Percentiles rank a stretch among this genome's conserved stretches.
Conservation (phyloP, 1,140 invertebrate species). For the Drosophila watanabei region DNA sequence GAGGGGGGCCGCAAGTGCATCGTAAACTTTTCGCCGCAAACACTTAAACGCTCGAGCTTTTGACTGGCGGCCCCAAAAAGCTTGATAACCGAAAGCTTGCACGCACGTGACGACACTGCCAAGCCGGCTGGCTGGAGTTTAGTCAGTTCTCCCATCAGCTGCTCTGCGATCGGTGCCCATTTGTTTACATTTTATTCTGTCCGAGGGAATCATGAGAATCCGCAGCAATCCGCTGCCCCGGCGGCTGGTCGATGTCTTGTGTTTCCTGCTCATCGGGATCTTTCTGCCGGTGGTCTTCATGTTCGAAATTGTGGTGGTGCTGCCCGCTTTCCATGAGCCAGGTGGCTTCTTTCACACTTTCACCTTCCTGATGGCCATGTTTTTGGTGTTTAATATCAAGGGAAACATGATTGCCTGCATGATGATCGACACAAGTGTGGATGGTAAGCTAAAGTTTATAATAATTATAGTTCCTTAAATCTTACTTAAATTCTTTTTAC, state of each 20-base stretch:
- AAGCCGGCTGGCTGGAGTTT: slow-evolving; percentile 17
- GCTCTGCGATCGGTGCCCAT: slow-evolving; percentile 11
- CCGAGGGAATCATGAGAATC: slow-evolving; percentile 38
- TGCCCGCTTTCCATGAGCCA: slow-evolving; percentile 87
- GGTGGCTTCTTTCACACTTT: slow-evolving; percentile 72
- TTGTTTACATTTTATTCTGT: slow-evolving; percentile 26
- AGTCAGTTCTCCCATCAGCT: slow-evolving; percentile 4
- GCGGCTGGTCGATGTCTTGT: slow-evolving; percentile 63
- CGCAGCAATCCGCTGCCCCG: slow-evolving; percentile 73
- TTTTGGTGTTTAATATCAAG: slow-evolving; percentile 88
- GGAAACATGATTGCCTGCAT: slow-evolving; percentile 84
- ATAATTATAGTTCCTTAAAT: too few relatives aligned
- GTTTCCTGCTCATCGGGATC: slow-evolving; percentile 67
- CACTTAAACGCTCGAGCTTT: slow-evolving; percentile 19
- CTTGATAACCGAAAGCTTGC: slow-evolving; percentile 44
- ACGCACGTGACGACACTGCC: slow-evolving; percentile 57
- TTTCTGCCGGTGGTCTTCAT: slow-evolving; percentile 77
- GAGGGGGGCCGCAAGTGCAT: neutral
- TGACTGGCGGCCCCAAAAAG: slow-evolving; percentile 28
- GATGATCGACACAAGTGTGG: slow-evolving; percentile 73
- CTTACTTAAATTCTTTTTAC: rapidly evolving
- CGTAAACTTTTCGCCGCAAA: slow-evolving; percentile 17
- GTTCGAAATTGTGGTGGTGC: slow-evolving; percentile 89
- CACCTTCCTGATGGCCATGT: slow-evolving; percentile 88
- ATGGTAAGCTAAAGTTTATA: slow-evolving; percentile 64